Percentiles rank a stretch among this genome's conserved stretches.
Evolutionary conservation across 2,888 invertebrate species (phyloP).

Genomic region (Acanthopleura granulata): DNA sequence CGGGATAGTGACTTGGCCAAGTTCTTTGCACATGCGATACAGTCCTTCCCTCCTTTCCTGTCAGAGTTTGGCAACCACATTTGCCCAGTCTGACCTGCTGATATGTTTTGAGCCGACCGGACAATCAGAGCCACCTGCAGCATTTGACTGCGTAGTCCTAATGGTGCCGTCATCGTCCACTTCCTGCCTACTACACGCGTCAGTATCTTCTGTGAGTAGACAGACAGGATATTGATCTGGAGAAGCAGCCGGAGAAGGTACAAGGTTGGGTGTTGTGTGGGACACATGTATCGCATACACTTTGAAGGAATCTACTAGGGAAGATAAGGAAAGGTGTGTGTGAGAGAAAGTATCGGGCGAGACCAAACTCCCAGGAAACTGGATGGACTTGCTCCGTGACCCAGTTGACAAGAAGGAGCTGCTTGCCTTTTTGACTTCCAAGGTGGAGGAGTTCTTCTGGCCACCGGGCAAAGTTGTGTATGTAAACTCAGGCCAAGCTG

Average conservation of each 20-base stretch:
- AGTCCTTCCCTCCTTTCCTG: slow-evolving; percentile 22
- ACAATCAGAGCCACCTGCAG: slow-evolving; percentile 1
- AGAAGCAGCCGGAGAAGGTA: slow-evolving; percentile 25
- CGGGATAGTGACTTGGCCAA: slow-evolving; percentile 24
- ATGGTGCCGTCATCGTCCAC: slow-evolving; percentile 35
- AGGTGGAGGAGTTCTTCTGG: slow-evolving; percentile 23
- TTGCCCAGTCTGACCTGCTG: slow-evolving; percentile 23
- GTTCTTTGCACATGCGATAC: slow-evolving; percentile 29
- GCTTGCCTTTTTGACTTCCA: slow-evolving; percentile 25
- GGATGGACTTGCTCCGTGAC: slow-evolving; percentile 28
- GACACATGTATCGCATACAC: slow-evolving; percentile 32
- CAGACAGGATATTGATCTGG: slow-evolving; percentile 24
- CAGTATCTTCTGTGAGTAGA: slow-evolving; percentile 36
- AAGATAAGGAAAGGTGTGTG: slow-evolving; percentile 34
- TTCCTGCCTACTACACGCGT: slow-evolving; percentile 22
- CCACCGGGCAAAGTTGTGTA: too few relatives aligned
- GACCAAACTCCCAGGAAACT: too few relatives aligned
- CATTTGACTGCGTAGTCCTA: slow-evolving; percentile 24
- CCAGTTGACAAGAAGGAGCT: slow-evolving; percentile 26
- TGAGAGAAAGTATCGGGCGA: too few relatives aligned
- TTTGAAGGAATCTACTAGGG: slow-evolving; percentile 33
- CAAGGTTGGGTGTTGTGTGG: slow-evolving; percentile 34
- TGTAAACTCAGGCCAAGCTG: too few relatives aligned
- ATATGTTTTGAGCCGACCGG: slow-evolving; percentile 11
- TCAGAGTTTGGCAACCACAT: slow-evolving; percentile 25